Evolutionary conservation across 92 coral and sea anemone genomes (phyloP).

Genomic region (Diadumene lineata): DNA sequence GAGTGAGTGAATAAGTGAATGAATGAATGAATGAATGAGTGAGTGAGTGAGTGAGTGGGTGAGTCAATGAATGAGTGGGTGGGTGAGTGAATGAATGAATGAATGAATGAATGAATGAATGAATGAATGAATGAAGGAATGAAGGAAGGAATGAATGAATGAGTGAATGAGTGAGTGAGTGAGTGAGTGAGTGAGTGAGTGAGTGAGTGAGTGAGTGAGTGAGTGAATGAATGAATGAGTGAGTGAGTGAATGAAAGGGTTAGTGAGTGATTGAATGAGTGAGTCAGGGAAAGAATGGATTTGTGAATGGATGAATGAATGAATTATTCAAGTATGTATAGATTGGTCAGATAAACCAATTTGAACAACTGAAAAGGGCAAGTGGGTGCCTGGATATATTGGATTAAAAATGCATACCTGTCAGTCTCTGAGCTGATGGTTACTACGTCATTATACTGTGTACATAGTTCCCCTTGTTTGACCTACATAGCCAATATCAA

Average conservation of each 20-base stretch:
- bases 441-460: conserved; percentile 50
- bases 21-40: too few species aligned
- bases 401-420: conserved; percentile 43
- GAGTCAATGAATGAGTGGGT: too few species aligned
- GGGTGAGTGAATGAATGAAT: not conserved
- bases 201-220: not conserved
- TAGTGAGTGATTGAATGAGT: not conserved
- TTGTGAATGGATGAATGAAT: not conserved
- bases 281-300: not conserved
- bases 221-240: not conserved
- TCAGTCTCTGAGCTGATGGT: conserved; percentile 60
- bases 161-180: not conserved
- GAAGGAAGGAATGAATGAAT: not conserved
- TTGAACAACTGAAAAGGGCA: not conserved
- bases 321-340: not conserved
- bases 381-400: too few species aligned
- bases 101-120: not conserved
- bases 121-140: not conserved
- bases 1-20: too few species aligned
- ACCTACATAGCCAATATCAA: too few species aligned
- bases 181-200: not conserved
- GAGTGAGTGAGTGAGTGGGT: too few species aligned
- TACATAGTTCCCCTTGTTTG: conserved; percentile 49
- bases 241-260: not conserved
- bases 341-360: not conserved